These are phyloP conservation scores for Gorsachius magnificus DNA, from an alignment of 2,797 vertebrate species.

Conservation along the genomic window DNA sequence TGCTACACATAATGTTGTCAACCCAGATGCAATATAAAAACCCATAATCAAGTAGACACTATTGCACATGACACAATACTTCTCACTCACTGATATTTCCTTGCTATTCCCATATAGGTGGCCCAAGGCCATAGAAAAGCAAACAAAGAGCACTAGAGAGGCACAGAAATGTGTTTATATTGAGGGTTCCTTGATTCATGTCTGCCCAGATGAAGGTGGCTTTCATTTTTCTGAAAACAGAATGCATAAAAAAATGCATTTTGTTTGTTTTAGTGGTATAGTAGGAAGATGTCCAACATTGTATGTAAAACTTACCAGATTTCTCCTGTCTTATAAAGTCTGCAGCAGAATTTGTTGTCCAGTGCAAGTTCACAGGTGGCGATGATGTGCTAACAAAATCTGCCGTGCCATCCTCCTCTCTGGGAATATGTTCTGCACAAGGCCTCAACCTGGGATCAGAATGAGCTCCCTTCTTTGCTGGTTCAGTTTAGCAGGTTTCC, in stretches of 20 bases:
- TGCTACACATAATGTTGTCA: neutral
- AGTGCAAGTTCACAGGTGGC: neutral
- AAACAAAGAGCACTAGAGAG: neutral
- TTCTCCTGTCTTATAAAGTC: neutral
- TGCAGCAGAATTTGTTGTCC: neutral
- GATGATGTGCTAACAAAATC: neutral
- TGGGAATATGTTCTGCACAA: neutral
- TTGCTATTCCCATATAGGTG: neutral
- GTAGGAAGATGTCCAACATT: fast-evolving
- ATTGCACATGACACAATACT: neutral
- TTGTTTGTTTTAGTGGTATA: neutral
- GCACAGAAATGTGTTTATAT: neutral
- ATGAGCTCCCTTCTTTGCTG: neutral
- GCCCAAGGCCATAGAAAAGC: neutral
- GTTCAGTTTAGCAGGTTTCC: neutral
- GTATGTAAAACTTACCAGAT: neutral
- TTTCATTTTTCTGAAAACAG: neutral
- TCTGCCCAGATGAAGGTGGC: neutral
- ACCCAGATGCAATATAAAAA: neutral
- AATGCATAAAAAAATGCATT: neutral
- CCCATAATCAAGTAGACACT: neutral
- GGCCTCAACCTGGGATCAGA: neutral
- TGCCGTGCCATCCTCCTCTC: neutral
- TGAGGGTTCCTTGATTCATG: neutral
- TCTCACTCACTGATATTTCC: neutral